Percentiles rank a stretch among this genome's conserved stretches.
These are phyloP conservation scores for Anarsia innoxiella DNA, from an alignment of 2,888 invertebrate species.

Conservation along the genomic window DNA sequence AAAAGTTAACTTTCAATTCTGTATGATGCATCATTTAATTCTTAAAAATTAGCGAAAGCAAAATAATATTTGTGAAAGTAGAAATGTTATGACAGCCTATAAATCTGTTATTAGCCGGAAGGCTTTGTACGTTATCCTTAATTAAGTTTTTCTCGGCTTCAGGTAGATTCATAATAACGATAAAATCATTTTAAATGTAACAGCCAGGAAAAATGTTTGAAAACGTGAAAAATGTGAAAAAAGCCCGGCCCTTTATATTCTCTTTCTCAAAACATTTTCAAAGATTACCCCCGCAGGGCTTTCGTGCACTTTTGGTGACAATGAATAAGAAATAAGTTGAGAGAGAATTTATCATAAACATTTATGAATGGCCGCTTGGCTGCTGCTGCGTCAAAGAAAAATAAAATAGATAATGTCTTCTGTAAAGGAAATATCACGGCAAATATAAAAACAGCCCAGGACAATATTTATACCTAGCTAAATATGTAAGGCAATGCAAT, in stretches of 20 bases:
- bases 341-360: slow-evolving; percentile 19
- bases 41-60: not conserved
- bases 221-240: slow-evolving; percentile 26
- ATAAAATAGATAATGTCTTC: no score
- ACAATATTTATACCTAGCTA: no score
- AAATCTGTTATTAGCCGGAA: not conserved
- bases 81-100: not conserved
- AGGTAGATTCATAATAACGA: not conserved
- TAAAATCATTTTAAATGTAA: slow-evolving; percentile 1
- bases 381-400: no score
- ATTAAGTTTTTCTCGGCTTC: not conserved
- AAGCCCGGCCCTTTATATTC: slow-evolving; percentile 31
- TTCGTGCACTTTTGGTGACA: slow-evolving; percentile 22
- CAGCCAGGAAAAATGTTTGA: slow-evolving; percentile 24
- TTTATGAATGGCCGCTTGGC: slow-evolving; percentile 1
- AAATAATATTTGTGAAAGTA: not conserved
- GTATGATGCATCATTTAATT: no score
- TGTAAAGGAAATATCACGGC: no score
- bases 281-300: slow-evolving; percentile 25
- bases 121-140: not conserved
- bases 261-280: slow-evolving; percentile 28
- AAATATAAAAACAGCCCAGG: no score
- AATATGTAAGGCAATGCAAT: no score
- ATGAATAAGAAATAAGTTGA: slow-evolving; percentile 24
- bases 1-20: no score